Percentiles rank a stretch among this genome's conserved stretches.
Evolutionary conservation across 2,888 invertebrate genomes (phyloP).

Genomic region (Drosophila lacicola): DNA sequence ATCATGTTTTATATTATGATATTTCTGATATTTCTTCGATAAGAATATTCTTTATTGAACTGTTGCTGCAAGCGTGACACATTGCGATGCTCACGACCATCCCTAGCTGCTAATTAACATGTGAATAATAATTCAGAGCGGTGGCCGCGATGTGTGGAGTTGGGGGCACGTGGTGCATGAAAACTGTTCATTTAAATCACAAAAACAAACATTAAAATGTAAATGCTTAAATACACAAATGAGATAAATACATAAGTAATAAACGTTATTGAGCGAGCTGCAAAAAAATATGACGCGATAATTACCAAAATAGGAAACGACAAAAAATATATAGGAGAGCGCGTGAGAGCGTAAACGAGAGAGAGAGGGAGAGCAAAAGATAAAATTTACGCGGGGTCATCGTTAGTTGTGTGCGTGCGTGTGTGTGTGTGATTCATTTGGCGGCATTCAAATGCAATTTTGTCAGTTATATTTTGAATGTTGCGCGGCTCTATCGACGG

Average conservation of each 20-base stretch:
- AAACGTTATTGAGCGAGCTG: constrained; percentile 28
- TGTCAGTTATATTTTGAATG: constrained; percentile 47
- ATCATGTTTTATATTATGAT: too few relatives aligned
- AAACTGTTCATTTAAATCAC: constrained; percentile 54
- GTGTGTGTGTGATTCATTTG: constrained; percentile 39
- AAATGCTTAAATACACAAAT: constrained; percentile 49
- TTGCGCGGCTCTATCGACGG: constrained; percentile 8
- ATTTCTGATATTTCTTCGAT: too few relatives aligned
- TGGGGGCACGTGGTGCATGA: constrained; percentile 52
- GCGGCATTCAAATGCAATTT: constrained; percentile 47
- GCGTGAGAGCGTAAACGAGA: constrained; percentile 4
- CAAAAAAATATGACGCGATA: constrained; percentile 61
- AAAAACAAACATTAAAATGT: constrained; percentile 47
- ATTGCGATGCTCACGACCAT: constrained; percentile 9
- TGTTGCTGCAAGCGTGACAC: not conserved
- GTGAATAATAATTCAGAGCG: constrained; percentile 26
- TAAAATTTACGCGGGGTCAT: constrained; percentile 47
- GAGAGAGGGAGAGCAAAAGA: constrained; percentile 18
- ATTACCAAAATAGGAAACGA: constrained; percentile 70
- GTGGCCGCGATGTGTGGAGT: not conserved
- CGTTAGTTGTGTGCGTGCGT: constrained; percentile 1
- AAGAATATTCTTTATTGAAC: not conserved
- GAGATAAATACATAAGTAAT: constrained; percentile 56
- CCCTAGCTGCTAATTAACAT: constrained; percentile 42
- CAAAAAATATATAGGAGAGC: constrained; percentile 10